A percentile compares a stretch with the other conserved stretches of the same genome.
phyloP scores from a whole-genome alignment of 2,113 vertebrate species.

The Odocoileus hemionus region DNA sequence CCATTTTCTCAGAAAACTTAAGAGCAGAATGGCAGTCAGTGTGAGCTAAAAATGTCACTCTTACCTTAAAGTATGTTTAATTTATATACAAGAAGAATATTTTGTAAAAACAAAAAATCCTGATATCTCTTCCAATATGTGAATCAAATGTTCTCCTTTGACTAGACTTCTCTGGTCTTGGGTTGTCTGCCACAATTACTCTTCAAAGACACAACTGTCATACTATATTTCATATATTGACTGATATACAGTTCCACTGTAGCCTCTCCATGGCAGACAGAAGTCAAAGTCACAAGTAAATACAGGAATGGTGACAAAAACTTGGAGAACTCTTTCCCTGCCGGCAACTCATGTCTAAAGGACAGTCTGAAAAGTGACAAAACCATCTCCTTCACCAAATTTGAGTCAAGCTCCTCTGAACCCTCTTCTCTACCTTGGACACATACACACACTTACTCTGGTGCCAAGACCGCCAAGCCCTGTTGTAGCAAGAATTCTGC shows the following conservation, averaged over 20 bases:
- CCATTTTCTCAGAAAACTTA: background rate
- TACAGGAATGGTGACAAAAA: background rate
- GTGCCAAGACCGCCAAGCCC: background rate
- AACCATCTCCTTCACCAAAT: background rate
- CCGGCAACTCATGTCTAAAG: background rate
- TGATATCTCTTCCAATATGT: background rate
- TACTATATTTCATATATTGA: background rate
- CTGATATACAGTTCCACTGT: background rate
- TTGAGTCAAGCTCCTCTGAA: background rate
- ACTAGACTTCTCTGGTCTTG: background rate
- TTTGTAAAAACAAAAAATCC: background rate
- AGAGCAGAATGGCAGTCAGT: background rate
- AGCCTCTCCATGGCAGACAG: background rate
- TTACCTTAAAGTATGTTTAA: background rate
- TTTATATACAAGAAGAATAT: background rate
- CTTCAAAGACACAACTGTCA: background rate
- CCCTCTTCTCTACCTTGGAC: background rate
- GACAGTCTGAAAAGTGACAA: background rate
- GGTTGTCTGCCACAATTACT: background rate
- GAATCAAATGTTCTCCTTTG: background rate
- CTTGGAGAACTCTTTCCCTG: background rate
- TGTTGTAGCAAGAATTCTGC: background rate
- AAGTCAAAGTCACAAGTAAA: background rate
- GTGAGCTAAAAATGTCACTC: background rate
- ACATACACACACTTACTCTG: background rate